phyloP scores from a whole-genome alignment of 1,140 invertebrate genomes.

The Ceratosolen fusciceps region DNA sequence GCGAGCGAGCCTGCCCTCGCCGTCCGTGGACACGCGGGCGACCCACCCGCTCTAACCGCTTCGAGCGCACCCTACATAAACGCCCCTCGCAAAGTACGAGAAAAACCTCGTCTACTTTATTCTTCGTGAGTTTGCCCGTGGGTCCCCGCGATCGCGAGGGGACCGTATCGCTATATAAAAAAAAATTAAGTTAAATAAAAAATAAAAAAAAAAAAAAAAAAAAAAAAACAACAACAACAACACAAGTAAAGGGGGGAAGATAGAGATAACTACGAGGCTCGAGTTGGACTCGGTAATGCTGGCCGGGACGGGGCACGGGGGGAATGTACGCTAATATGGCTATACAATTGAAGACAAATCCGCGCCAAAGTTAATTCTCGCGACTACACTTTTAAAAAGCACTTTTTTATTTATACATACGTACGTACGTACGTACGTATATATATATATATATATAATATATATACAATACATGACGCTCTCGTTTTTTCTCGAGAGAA shows the following conservation, averaged over 20 bases:
- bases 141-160: no score
- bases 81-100: not conserved
- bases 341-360: slow-evolving; percentile 33
- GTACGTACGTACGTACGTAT: no score
- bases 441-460: no score
- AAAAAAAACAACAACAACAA: no score
- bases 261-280: slow-evolving; percentile 24
- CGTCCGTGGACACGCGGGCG: not conserved
- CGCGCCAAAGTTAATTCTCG: slow-evolving; percentile 19
- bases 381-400: slow-evolving; percentile 16
- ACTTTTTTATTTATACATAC: slow-evolving; percentile 23
- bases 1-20: not conserved
- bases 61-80: not conserved
- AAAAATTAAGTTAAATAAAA: no score
- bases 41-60: not conserved
- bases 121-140: no score
- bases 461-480: no score
- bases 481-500: not conserved
- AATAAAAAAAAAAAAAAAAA: no score
- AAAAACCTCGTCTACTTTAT: no score
- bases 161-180: no score
- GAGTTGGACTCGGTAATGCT: slow-evolving; percentile 5
- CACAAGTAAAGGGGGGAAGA: no score
- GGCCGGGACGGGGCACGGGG: slow-evolving; percentile 33
- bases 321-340: slow-evolving; percentile 42